Conservation (phyloP, 2,888 invertebrate species). For the Aphrophora alni region DNA sequence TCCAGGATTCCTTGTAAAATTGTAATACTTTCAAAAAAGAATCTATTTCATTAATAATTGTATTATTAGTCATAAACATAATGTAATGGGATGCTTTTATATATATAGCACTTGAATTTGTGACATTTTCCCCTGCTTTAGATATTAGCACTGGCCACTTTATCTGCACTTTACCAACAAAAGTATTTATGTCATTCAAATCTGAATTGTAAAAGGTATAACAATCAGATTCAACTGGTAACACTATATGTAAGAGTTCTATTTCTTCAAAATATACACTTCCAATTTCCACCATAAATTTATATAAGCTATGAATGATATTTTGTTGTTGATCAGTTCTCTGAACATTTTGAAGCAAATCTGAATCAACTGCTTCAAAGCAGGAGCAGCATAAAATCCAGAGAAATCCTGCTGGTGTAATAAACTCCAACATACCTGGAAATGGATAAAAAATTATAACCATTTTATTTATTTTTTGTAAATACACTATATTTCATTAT, state of each 20-base stretch:
- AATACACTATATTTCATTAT: too few species aligned
- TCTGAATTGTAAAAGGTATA: not conserved
- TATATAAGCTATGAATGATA: not conserved
- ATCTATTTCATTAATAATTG: not conserved
- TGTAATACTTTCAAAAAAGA: not conserved
- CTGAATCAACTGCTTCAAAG: not conserved
- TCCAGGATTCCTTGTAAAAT: not conserved
- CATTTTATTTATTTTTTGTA: too few species aligned
- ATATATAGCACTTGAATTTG: not conserved
- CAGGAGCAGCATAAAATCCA: not conserved
- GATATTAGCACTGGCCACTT: not conserved
- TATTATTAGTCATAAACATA: not conserved
- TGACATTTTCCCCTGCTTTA: not conserved
- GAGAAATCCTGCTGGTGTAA: not conserved
- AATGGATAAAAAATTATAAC: not conserved
- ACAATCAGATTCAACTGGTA: not conserved
- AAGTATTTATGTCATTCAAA: not conserved
- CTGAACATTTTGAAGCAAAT: not conserved
- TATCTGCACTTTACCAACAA: not conserved
- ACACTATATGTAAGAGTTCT: not conserved
- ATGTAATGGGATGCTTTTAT: not conserved
- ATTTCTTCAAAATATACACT: not conserved
- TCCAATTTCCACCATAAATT: not conserved
- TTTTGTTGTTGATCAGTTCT: not conserved
- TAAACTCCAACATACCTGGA: not conserved